phyloP scores from a whole-genome alignment of 53 echinoderm and acorn worm species.

The Henricia sp. region DNA sequence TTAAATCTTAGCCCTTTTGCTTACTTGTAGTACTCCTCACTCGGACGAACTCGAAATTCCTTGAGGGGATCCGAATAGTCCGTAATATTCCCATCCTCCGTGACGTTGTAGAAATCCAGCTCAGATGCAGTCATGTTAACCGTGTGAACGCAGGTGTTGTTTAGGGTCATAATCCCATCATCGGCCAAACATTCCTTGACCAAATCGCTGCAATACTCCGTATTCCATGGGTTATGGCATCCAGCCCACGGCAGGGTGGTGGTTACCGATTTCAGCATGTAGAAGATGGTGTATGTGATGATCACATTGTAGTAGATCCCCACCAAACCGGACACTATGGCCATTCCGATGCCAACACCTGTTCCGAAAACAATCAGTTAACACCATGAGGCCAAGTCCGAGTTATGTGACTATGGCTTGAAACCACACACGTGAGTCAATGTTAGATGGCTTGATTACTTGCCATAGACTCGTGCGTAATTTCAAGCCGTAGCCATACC shows the following conservation, averaged over 20 bases:
- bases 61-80: constrained; percentile 79
- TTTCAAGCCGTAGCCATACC: too few relatives aligned
- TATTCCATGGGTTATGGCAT: constrained; percentile 91
- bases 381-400: too few relatives aligned
- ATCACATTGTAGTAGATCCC: constrained; percentile 98
- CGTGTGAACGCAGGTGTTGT: constrained; percentile 65
- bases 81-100: constrained; percentile 49
- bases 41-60: constrained; percentile 66
- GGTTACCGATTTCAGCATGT: constrained; percentile 95
- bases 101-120: constrained; percentile 73
- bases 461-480: too few relatives aligned
- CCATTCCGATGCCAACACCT: constrained; percentile 99
- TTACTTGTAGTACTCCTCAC: constrained; percentile 91
- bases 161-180: constrained; percentile 71
- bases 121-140: constrained; percentile 69
- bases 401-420: too few relatives aligned
- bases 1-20: too few relatives aligned
- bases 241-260: constrained; percentile 87
- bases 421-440: too few relatives aligned
- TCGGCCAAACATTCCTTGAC: constrained; percentile 68
- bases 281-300: constrained; percentile 96
- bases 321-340: constrained; percentile 81
- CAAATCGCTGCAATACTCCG: constrained; percentile 80
- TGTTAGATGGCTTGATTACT: too few relatives aligned
- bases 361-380: constrained; percentile 5